These are phyloP conservation scores for Piscicola geometra DNA, from an alignment of 2,888 invertebrate genomes.

Conservation along the genomic window DNA sequence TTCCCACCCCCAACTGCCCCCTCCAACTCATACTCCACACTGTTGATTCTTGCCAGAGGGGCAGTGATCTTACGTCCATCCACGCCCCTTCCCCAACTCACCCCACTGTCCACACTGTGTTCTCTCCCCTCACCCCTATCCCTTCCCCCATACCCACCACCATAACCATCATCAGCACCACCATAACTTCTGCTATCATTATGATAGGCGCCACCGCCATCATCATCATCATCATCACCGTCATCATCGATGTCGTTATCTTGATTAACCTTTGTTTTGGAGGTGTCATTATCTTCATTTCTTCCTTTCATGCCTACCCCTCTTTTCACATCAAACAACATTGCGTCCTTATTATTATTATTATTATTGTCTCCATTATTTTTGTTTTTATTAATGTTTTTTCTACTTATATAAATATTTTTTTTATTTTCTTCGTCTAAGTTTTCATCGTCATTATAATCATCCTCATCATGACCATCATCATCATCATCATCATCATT, in stretches of 20 bases:
- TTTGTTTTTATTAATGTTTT: not conserved
- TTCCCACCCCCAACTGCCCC: no score
- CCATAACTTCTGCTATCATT: not conserved
- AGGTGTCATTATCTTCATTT: not conserved
- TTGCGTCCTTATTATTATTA: not conserved
- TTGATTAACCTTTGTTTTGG: not conserved
- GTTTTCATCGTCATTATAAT: slow-evolving; percentile 5
- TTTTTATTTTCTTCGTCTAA: not conserved
- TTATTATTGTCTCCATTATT: not conserved
- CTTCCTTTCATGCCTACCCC: not conserved
- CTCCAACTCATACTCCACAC: no score
- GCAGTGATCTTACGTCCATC: no score
- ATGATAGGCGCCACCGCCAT: not conserved
- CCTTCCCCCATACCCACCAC: no score
- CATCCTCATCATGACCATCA: not conserved
- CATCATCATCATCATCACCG: not conserved
- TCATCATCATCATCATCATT: not conserved
- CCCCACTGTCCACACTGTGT: no score
- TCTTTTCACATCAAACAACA: not conserved
- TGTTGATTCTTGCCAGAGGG: no score
- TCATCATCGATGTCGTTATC: not conserved
- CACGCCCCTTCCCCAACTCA: no score
- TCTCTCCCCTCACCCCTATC: no score
- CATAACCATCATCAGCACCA: not conserved
- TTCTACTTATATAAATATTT: not conserved